A percentile compares a stretch with the other conserved stretches of the same genome.
These are phyloP conservation scores for Falco punctatus DNA, from an alignment of 2,113 vertebrate species.

Conservation along the genomic window DNA sequence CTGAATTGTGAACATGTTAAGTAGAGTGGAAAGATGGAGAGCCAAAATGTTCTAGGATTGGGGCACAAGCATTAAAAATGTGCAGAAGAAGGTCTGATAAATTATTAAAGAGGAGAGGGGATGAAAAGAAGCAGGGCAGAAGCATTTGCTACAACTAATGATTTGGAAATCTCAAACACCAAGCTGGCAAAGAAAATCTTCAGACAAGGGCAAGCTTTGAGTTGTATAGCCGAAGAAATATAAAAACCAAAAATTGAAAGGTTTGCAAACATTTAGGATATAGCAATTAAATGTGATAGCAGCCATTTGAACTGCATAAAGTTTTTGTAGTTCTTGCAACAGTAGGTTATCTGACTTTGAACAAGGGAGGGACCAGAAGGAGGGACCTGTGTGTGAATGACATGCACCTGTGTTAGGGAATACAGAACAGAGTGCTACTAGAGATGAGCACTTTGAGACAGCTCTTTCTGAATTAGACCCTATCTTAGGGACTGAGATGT, in stretches of 20 bases:
- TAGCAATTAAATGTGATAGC: neutral
- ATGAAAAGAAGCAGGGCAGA: neutral
- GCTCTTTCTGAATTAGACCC: neutral
- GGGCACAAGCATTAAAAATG: neutral
- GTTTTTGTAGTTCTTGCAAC: neutral
- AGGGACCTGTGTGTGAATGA: neutral
- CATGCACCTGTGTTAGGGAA: neutral
- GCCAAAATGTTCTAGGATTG: neutral
- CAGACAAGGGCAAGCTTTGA: neutral
- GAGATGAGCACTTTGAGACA: neutral
- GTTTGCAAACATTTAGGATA: neutral
- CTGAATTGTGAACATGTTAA: neutral
- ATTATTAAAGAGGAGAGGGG: neutral
- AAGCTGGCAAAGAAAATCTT: neutral
- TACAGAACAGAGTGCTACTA: neutral
- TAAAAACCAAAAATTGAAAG: neutral
- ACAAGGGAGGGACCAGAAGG: neutral
- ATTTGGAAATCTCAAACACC: neutral
- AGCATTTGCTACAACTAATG: neutral
- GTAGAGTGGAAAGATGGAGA: neutral
- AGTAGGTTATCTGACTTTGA: neutral
- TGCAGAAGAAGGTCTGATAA: neutral
- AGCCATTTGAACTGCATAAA: neutral
- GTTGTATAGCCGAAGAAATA: neutral
- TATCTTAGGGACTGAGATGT: neutral